Conservation (phyloP, 2,888 invertebrate species). For the Dascillus cervinus region DNA sequence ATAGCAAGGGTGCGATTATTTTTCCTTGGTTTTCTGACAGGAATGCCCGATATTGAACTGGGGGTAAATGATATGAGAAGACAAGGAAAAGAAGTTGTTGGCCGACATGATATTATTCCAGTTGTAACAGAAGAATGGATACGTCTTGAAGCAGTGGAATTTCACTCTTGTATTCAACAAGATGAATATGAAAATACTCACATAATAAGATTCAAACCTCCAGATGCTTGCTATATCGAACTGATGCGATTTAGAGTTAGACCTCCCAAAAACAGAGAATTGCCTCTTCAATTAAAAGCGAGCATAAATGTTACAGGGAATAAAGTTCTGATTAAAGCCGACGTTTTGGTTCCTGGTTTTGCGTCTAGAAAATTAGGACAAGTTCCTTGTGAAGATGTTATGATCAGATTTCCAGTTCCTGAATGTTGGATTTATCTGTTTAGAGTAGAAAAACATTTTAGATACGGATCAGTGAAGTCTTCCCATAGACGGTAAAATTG, state of each 20-base stretch:
- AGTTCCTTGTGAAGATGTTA: conserved; percentile 95
- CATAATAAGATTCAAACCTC: conserved; percentile 89
- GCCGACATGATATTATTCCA: conserved; percentile 97
- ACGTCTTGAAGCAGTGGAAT: conserved; percentile 86
- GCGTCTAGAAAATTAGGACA: conserved; percentile 92
- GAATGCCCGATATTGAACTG: conserved; percentile 93
- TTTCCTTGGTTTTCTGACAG: conserved; percentile 92
- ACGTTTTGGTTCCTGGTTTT: conserved; percentile 94
- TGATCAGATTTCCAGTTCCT: conserved; percentile 93
- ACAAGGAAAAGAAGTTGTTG: conserved; percentile 99
- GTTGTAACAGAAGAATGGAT: conserved; percentile 99
- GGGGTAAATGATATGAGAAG: conserved; percentile 95
- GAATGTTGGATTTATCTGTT: conserved; percentile 99
- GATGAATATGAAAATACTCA: conserved; percentile 80
- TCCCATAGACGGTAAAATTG: conserved; percentile 58
- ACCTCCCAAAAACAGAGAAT: conserved; percentile 91
- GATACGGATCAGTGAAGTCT: conserved; percentile 95
- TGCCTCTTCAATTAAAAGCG: conserved; percentile 91
- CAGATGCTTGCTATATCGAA: conserved; percentile 97
- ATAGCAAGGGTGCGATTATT: conserved; percentile 92
- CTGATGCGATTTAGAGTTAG: conserved; percentile 91
- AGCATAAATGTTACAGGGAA: conserved; percentile 82
- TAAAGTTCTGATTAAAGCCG: conserved; percentile 89
- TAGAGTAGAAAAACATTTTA: conserved; percentile 95
- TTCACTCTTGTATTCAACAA: conserved; percentile 88